Base-by-base conservation (phyloP, 2,888 invertebrate species). In the Ectemnius cavifrons region DNA sequence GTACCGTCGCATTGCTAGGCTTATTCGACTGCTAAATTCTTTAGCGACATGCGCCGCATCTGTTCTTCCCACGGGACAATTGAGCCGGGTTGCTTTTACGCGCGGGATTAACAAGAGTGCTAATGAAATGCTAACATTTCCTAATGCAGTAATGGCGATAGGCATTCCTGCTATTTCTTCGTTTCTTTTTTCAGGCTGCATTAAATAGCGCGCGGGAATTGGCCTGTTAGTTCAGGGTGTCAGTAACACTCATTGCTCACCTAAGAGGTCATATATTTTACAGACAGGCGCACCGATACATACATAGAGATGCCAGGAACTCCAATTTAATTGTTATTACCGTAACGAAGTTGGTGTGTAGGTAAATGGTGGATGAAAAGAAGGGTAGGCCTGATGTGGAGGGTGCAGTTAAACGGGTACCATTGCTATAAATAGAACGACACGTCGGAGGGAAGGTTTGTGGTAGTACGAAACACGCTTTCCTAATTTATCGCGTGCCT, bases 321-420 rank as follows among this genome's bases (percentile, higher is more conserved):
- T 37, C 37, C 37, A 45, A 59, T 56, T 58, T 73, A 73, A 82
- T 82, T 80, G 78, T 80, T 82, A 72, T 80, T 70, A 63, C 73
- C 57, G 57, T 60, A 23, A 59, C 52, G 57, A 66, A 63, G 61
- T 70, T 46, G 49, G 37, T 61, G 67, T 23, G 23, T 23, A 2
- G 23, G 23, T 23, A 23, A 23, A 23, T 23, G 23, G 23, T 23
- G 23, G 23, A 23, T 23, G 23, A 23, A 23, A 3, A 3, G 67
- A 68, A 63, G 70, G 73, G 68, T 45, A 67, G 23, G 66, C 57
- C 65, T 65, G 77, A 79, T 67, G 73, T 75, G 79, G 73, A 73
- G 73, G 77, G 77, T 63, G 79, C 81, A 82, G 81, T 82, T 81
- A 82, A 83, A 83, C 72, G 73, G 23, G 23, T 23, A 69, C 67